phyloP scores from a whole-genome alignment of 2,113 vertebrate species.

The Macrotus californicus region DNA sequence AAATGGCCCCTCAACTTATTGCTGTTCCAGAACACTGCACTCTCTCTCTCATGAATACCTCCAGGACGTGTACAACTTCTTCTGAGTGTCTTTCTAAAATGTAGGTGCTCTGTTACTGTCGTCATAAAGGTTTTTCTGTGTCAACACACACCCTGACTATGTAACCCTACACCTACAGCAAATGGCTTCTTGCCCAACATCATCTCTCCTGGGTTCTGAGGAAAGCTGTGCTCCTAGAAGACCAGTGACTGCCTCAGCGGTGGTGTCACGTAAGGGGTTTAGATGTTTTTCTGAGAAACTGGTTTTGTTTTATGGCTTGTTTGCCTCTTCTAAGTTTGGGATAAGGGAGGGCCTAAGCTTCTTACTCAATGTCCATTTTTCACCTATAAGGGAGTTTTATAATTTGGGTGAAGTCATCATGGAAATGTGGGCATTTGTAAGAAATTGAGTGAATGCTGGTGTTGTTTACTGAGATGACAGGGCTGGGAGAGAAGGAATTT shows the following conservation, averaged over 20 bases:
- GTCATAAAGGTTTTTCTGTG: background rate
- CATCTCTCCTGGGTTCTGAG: background rate
- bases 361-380: background rate
- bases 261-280: background rate
- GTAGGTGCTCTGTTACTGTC: background rate
- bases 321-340: background rate
- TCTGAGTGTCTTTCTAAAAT: background rate
- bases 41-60: background rate
- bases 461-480: background rate
- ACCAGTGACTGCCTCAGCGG: background rate
- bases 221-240: background rate
- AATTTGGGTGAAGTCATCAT: background rate
- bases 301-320: background rate
- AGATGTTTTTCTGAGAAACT: background rate
- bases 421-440: background rate
- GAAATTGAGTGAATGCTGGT: background rate
- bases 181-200: constrained; percentile 28
- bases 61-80: background rate
- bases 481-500: background rate
- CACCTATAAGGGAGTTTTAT: background rate
- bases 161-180: background rate
- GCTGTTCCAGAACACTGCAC: background rate
- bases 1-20: background rate
- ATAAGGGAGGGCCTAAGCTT: background rate
- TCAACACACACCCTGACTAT: constrained; percentile 15